Evolutionary conservation across 2,888 invertebrate genomes (phyloP).

Genomic region (Agrypnus murinus): DNA sequence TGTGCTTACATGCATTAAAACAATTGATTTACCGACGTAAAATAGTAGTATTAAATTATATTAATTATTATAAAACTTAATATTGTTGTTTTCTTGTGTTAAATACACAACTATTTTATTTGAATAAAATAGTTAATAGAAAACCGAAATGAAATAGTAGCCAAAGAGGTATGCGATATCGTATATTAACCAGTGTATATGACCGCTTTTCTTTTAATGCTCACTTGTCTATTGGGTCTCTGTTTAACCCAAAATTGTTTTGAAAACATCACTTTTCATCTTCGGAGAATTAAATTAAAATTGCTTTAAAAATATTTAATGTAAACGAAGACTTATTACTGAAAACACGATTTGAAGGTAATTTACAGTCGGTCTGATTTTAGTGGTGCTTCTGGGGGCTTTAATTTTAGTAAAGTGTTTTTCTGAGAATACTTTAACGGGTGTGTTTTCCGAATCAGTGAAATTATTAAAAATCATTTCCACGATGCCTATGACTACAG

Average conservation of each 20-base stretch:
- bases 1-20: too few species aligned
- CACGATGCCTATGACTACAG: background rate
- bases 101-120: too few species aligned
- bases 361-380: too few species aligned
- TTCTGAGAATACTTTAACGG: background rate
- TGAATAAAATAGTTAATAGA: too few species aligned
- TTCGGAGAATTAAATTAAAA: too few species aligned
- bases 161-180: slow-evolving; percentile 3
- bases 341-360: background rate
- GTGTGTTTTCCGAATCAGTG: background rate
- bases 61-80: too few species aligned
- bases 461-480: slow-evolving; percentile 1
- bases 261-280: background rate
- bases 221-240: background rate
- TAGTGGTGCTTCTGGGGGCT: background rate
- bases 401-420: background rate
- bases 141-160: background rate
- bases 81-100: too few species aligned
- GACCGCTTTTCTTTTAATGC: too few species aligned
- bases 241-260: background rate
- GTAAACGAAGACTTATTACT: background rate
- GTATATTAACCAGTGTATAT: too few species aligned
- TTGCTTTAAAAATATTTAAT: too few species aligned
- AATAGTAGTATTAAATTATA: too few species aligned
- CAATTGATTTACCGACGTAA: too few species aligned